Percentiles rank a stretch among this genome's conserved stretches.
Conservation (phyloP, 2,797 vertebrate species). For the Phataginus tetradactyla region DNA sequence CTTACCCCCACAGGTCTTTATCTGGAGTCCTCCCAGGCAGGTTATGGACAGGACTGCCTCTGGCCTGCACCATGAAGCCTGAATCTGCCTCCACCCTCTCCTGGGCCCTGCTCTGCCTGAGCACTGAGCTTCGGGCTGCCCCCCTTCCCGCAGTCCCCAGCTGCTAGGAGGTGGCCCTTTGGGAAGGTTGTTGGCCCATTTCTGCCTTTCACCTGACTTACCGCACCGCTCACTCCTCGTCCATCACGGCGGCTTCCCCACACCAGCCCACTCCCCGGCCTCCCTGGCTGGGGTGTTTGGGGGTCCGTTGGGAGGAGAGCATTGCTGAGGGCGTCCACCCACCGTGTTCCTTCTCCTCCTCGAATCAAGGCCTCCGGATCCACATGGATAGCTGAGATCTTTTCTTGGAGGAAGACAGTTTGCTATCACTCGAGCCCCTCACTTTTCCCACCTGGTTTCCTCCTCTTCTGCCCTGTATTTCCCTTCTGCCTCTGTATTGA, state of each 20-base stretch:
- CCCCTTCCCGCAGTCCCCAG: background rate
- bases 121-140: slow-evolving; percentile 57
- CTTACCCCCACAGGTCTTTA: slow-evolving; percentile 1
- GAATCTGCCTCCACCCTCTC: slow-evolving; percentile 68
- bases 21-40: slow-evolving; percentile 76
- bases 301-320: slow-evolving; percentile 33
- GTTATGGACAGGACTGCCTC: slow-evolving; percentile 74
- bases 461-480: background rate
- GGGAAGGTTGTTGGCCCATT: slow-evolving; percentile 50
- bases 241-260: background rate
- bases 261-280: slow-evolving; percentile 12
- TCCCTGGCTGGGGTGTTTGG: slow-evolving; percentile 54
- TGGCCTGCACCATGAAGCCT: slow-evolving; percentile 84
- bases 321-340: slow-evolving; percentile 58
- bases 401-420: slow-evolving; percentile 70
- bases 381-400: slow-evolving; percentile 83
- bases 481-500: background rate
- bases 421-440: slow-evolving; percentile 5
- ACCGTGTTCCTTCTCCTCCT: slow-evolving; percentile 58
- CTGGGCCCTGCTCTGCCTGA: slow-evolving; percentile 71
- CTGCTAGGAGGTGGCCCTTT: slow-evolving; percentile 77
- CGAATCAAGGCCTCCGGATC: slow-evolving; percentile 83
- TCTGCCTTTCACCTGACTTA: slow-evolving; percentile 61
- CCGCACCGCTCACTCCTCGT: background rate
- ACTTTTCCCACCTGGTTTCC: background rate